These are phyloP conservation scores for Gymnocheta viridis DNA, from an alignment of 2,888 invertebrate genomes.

Conservation along the genomic window DNA sequence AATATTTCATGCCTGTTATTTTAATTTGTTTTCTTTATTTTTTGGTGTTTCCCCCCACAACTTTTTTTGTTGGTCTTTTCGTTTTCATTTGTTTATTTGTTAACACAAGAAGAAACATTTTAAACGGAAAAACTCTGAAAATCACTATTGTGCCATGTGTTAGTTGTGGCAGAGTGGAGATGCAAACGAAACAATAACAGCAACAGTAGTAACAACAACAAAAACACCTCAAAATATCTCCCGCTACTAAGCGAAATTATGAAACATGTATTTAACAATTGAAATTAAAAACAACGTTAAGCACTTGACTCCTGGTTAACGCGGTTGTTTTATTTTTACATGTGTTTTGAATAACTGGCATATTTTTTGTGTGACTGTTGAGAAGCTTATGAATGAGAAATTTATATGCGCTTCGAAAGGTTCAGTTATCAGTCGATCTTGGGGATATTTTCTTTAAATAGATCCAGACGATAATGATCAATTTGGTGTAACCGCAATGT, in stretches of 20 bases:
- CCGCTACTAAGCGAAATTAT: constrained; percentile 55
- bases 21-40: background rate
- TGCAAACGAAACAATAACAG: constrained; percentile 24
- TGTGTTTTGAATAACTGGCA: background rate
- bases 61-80: constrained; percentile 20
- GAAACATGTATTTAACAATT: constrained; percentile 44
- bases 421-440: no score
- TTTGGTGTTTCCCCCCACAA: constrained; percentile 5
- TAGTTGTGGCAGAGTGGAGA: background rate
- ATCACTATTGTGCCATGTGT: background rate
- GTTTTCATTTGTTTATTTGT: constrained; percentile 45
- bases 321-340: background rate
- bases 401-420: no score
- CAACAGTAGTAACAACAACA: background rate
- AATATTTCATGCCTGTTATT: constrained; percentile 42
- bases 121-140: constrained; percentile 39
- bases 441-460: no score
- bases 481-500: no score
- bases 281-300: constrained; percentile 19
- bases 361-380: no score
- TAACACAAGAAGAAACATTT: constrained; percentile 30
- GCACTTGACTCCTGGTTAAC: constrained; percentile 3
- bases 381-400: no score
- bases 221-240: constrained; percentile 42
- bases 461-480: no score